Evolutionary conservation across 1,140 invertebrate genomes (phyloP).

Genomic region (Lepidotrigona ventralis): DNA sequence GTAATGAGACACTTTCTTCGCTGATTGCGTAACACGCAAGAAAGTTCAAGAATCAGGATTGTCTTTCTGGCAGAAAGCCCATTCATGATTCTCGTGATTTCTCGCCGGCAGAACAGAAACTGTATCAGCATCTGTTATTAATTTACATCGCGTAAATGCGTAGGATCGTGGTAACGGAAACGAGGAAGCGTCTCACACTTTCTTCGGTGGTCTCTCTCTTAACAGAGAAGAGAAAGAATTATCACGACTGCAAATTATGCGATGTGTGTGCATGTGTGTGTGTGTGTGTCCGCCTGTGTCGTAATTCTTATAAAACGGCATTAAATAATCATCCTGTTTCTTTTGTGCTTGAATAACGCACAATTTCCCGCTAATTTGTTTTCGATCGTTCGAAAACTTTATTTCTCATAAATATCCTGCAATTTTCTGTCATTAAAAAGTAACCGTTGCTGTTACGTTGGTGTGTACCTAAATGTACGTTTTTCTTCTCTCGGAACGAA

Average conservation of each 20-base stretch:
- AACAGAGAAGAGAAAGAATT: not conserved
- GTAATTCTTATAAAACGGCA: slow-evolving; percentile 13
- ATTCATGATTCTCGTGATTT: not conserved
- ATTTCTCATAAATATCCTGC: not conserved
- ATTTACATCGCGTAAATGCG: slow-evolving; percentile 22
- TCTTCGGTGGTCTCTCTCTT: slow-evolving; percentile 5
- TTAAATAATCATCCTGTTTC: slow-evolving; percentile 9
- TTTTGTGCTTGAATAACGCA: not conserved
- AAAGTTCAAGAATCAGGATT: not conserved
- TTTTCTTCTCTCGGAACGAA: no score
- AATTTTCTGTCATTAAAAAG: not conserved
- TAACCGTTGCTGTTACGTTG: not conserved
- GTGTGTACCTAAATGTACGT: no score
- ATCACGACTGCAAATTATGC: not conserved
- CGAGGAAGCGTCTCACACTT: slow-evolving; percentile 42
- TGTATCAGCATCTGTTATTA: slow-evolving; percentile 21
- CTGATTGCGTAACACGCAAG: not conserved
- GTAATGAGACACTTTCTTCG: not conserved
- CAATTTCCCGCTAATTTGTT: not conserved
- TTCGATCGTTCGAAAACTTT: not conserved
- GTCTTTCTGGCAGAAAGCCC: not conserved
- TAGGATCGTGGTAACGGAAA: slow-evolving; percentile 12
- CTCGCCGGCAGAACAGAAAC: not conserved
- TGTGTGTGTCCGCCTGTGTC: not conserved
- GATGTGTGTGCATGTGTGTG: no score